Base-by-base conservation (phyloP, 2,797 vertebrate species). In the Peromyscus aztecus region DNA sequence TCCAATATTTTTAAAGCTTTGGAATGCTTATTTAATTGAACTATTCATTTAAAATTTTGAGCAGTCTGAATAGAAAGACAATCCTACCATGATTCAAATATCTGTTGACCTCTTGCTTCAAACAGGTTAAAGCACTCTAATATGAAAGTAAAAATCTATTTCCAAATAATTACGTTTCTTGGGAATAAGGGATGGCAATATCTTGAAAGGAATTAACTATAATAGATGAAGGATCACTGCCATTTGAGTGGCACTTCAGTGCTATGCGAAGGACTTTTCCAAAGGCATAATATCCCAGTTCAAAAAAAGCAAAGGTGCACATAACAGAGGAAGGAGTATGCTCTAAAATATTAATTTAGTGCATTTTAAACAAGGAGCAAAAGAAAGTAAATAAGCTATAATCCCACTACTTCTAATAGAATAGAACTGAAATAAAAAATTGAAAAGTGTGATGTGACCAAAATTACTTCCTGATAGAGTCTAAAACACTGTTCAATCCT, bases 111-210 rank as follows among this genome's bases (percentile, higher is more conserved):
- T 97, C 91, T 94, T 82, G 13, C 17, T 97, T 98, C 94, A 12
- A 23, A 90, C 19, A 94, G 91, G 12, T 95, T 96, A 96, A 97
- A 96, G 52, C n/a, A 94, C 65, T 95, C 67, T 59, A 94, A 96
- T 95, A 93, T 93, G 96, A 95, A 95, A 90, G 78, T 95, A 73
- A 94, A 97, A 96, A 96, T 92, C 95, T 97, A 94, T 93, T 96
- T 97, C 90, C 78, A 94, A 96, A 94, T 97, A 97, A 97, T 96
- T 95, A 93, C 4, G 49, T 78, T 96, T 61, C 63, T 94, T 94
- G 77, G 82, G 31, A 55, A 96, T 95, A 76, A 92, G 92, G 96
- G 31, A 96, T 37, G 23, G 73, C 93, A 93, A 84, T 97, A 96
- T 94, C 94, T 92, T 92, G 69, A 97, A 93, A 97, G 57, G 43